Base-by-base conservation (phyloP, 2,113 vertebrate genomes). In the Pristiophorus japonicus region DNA sequence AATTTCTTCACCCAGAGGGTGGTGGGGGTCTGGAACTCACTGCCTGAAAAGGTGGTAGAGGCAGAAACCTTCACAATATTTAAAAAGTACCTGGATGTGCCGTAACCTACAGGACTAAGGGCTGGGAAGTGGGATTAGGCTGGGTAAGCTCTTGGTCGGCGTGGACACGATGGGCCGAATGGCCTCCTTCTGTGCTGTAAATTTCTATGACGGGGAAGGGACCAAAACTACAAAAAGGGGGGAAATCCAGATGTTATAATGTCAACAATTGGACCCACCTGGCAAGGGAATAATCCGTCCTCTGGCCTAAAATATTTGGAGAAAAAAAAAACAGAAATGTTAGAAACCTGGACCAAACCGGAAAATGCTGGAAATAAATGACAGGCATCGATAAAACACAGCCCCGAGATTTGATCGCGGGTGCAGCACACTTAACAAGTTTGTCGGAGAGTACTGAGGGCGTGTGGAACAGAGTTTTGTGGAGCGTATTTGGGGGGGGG, bases 251-350 rank as follows among this genome's bases (percentile, higher is more conserved):
- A 55, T 10, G 0, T 34, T 63, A 16, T 63, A 92, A 62, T 63
- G 0, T 30, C 34, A 87, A 91, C 55, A 38, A 62, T 1, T 3
- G 42, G 96, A 98, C 98, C 97, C 97, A 99, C 99, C 99, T 99
- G 97, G 98, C 98, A 96, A 99, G 97, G 97, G 98, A 99, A 96
- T 98, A 99, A 96, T 99, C 99, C 0, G 98, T 98, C 97, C 99
- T 97, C 95, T 99, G 99, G 98, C 98, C 99, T 99, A 97, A 90
- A 94, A 34, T 27, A 1, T 42, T 42, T 34, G 55, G 96, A 96
- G 96, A 94, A 97, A 95, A 97, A 96, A 96, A 96, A 96, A 96
- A 95, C 96, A 96, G 97, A 96, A 93, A 96, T 85, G 95, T 96
- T 96, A 96, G 67, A 70, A 96, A 96, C 96, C 81, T 78, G 96